These are phyloP conservation scores for Mixornis gularis DNA, from an alignment of 2,113 vertebrate species.

Conservation along the genomic window DNA sequence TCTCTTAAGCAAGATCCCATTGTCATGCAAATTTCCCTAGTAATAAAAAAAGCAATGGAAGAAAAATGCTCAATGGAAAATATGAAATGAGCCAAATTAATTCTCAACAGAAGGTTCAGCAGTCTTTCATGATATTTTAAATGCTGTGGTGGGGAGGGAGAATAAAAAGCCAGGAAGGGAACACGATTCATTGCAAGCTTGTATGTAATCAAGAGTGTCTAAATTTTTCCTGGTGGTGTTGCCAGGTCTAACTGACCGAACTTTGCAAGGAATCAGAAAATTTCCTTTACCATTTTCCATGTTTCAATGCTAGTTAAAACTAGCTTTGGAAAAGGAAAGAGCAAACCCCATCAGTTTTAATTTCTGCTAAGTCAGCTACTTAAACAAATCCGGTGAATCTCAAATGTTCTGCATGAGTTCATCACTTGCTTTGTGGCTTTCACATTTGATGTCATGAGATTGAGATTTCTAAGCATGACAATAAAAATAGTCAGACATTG, in stretches of 20 bases:
- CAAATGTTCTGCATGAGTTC: not conserved
- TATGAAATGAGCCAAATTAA: slow-evolving; percentile 41
- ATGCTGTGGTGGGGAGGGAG: not conserved
- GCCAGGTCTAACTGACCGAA: not conserved
- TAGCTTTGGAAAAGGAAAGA: slow-evolving; percentile 8
- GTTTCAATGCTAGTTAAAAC: slow-evolving; percentile 13
- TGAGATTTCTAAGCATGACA: not conserved
- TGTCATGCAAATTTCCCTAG: slow-evolving; percentile 54
- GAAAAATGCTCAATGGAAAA: slow-evolving; percentile 43
- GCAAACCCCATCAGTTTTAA: slow-evolving; percentile 33
- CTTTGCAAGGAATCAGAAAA: not conserved
- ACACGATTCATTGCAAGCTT: not conserved
- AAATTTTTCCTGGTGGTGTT: not conserved
- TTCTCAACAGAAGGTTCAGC: not conserved
- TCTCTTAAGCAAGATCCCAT: slow-evolving; percentile 42
- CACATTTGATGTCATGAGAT: fast-evolving
- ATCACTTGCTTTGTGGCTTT: not conserved
- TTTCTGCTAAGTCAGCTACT: slow-evolving; percentile 43
- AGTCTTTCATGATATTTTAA: not conserved
- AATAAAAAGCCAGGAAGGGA: not conserved
- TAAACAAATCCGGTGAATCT: slow-evolving; percentile 36
- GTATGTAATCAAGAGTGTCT: not conserved
- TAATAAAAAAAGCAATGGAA: slow-evolving; percentile 32
- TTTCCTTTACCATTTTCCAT: not conserved
- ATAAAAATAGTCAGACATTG: not conserved